Evolutionary conservation across 2,113 vertebrate species (phyloP).

Genomic region (Hylia prasina): DNA sequence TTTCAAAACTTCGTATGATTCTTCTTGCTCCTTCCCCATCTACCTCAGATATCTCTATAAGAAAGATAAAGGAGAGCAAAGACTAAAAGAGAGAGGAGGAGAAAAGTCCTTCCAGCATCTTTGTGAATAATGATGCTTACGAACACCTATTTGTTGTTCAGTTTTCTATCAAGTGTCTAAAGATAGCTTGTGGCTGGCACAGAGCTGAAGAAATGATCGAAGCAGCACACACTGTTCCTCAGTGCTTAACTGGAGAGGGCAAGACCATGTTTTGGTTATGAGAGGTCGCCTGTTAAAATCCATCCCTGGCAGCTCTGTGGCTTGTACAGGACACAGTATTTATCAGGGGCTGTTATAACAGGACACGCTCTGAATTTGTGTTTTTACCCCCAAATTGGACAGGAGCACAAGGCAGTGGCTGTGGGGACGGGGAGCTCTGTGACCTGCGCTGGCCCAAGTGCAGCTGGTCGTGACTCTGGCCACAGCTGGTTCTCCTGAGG

Average conservation of each 20-base stretch:
- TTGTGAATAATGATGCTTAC: not conserved
- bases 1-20: not conserved
- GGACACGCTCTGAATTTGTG: accelerated
- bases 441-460: not conserved
- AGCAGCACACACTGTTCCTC: not conserved
- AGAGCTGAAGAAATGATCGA: not conserved
- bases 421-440: not conserved
- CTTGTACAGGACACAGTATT: not conserved
- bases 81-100: not conserved
- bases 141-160: not conserved
- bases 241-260: not conserved
- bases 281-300: not conserved
- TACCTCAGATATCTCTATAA: not conserved
- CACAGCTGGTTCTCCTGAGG: not conserved
- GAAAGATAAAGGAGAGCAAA: not conserved
- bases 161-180: not conserved
- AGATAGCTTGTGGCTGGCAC: not conserved
- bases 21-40: not conserved
- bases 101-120: not conserved
- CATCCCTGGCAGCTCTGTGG: not conserved
- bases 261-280: not conserved
- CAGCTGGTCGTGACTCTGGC: not conserved
- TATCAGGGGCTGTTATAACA: not conserved
- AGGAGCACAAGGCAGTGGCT: not conserved
- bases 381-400: not conserved